These are phyloP conservation scores for Montipora capitata DNA, from an alignment of 92 coral and sea anemone genomes.

Conservation along the genomic window DNA sequence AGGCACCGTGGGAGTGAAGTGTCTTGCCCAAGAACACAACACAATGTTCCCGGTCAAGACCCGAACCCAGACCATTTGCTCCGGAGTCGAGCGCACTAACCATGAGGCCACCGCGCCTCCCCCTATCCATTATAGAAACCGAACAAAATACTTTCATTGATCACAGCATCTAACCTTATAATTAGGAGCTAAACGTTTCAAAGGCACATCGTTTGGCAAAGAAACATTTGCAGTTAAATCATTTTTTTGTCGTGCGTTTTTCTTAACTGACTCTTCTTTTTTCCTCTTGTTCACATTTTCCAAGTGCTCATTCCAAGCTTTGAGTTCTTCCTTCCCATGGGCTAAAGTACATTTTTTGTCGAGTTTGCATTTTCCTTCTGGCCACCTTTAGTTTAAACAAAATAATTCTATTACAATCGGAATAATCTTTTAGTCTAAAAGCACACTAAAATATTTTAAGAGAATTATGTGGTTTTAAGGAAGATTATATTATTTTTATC, in stretches of 20 bases:
- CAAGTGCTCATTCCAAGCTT: slow-evolving; percentile 48
- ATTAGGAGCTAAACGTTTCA: not conserved
- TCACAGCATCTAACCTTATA: slow-evolving; percentile 18
- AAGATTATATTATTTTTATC: too few relatives aligned
- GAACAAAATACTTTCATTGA: too few relatives aligned
- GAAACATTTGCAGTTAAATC: not conserved
- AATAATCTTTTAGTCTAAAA: too few relatives aligned
- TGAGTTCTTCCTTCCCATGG: slow-evolving; percentile 65
- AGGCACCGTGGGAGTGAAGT: too few relatives aligned
- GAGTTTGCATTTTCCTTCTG: slow-evolving; percentile 41
- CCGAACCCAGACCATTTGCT: too few relatives aligned
- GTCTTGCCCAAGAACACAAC: too few relatives aligned
- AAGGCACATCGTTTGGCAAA: not conserved
- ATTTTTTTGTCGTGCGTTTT: not conserved
- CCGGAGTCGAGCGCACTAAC: too few relatives aligned
- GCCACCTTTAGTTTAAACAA: not conserved
- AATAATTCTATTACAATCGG: not conserved
- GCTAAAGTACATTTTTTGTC: slow-evolving; percentile 65
- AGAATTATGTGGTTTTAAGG: too few relatives aligned
- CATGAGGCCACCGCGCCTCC: too few relatives aligned
- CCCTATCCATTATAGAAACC: too few relatives aligned
- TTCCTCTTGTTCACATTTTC: slow-evolving; percentile 32
- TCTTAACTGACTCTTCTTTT: slow-evolving; percentile 7
- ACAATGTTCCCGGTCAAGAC: too few relatives aligned
- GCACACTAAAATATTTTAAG: too few relatives aligned